Conservation (phyloP, 2,797 vertebrate genomes). For the Sebastes hubbsi region DNA sequence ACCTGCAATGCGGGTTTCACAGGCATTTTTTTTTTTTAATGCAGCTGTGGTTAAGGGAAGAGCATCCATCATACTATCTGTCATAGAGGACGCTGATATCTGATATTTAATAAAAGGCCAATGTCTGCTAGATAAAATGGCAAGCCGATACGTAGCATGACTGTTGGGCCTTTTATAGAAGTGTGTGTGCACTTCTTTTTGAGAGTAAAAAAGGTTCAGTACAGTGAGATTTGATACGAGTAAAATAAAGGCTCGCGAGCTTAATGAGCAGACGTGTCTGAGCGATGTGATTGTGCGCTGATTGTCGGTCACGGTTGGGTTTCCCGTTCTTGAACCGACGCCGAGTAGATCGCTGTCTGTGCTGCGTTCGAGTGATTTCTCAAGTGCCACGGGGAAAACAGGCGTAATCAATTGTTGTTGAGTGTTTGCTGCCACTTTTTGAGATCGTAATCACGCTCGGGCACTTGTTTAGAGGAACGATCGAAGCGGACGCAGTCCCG, state of each 20-base stretch:
- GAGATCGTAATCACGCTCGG: constrained; percentile 23
- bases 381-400: neutral
- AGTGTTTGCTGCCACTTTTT: constrained; percentile 9
- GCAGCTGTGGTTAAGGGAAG: neutral
- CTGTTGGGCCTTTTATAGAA: constrained; percentile 4
- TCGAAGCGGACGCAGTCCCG: neutral
- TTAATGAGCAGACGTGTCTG: neutral
- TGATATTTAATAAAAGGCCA: constrained; percentile 70
- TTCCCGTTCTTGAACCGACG: neutral
- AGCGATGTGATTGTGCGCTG: neutral
- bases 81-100: constrained; percentile 37
- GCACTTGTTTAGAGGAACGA: neutral
- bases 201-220: neutral
- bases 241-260: neutral
- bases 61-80: constrained; percentile 46
- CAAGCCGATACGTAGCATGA: constrained; percentile 37
- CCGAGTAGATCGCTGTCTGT: neutral
- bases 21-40: constrained; percentile 9
- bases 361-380: constrained; percentile 41
- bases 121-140: constrained; percentile 55
- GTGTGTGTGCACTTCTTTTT: neutral
- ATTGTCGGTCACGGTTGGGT: constrained; percentile 19
- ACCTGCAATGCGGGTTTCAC: constrained; percentile 27
- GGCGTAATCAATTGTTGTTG: constrained; percentile 16
- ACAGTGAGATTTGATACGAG: constrained; percentile 4